Evolutionary conservation across 2,113 vertebrate genomes (phyloP).

Genomic region (Propithecus coquereli): DNA sequence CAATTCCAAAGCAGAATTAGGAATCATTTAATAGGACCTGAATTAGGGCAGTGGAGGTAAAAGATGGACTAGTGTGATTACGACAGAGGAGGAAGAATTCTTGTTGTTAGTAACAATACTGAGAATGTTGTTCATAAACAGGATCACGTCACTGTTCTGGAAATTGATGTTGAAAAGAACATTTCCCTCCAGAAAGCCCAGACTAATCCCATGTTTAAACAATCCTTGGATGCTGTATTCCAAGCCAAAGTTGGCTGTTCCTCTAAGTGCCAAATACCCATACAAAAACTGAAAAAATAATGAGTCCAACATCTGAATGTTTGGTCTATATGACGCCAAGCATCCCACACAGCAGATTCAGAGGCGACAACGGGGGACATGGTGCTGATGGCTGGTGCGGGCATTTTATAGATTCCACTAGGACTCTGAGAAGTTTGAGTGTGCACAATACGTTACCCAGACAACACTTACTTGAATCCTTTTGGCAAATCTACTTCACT

Average conservation of each 20-base stretch:
- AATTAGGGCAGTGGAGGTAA: not conserved
- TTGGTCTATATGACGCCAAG: conserved; percentile 63
- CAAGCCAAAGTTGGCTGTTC: conserved; percentile 49
- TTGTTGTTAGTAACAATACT: not conserved
- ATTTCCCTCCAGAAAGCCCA: conserved; percentile 41
- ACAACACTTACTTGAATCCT: not conserved
- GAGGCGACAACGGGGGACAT: not conserved
- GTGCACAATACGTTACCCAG: not conserved
- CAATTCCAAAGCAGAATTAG: not conserved
- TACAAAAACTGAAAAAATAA: conserved; percentile 37
- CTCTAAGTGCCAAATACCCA: conserved; percentile 49
- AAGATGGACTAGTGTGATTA: not conserved
- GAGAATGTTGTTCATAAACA: conserved; percentile 29
- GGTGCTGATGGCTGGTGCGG: not conserved
- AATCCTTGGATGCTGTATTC: conserved; percentile 35
- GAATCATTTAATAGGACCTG: not conserved
- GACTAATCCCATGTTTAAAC: conserved; percentile 64
- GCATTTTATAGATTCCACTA: not conserved
- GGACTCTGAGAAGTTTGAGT: not conserved
- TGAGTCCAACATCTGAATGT: conserved; percentile 55
- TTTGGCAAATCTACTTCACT: conserved; percentile 6
- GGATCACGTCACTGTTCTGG: conserved; percentile 40
- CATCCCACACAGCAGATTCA: conserved; percentile 45
- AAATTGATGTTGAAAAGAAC: conserved; percentile 63
- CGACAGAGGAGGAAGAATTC: not conserved